Evolutionary conservation across 2,888 invertebrate species (phyloP), one percentile per base, ranked within the genome.

Genomic region (Trachelus stipa): DNA sequence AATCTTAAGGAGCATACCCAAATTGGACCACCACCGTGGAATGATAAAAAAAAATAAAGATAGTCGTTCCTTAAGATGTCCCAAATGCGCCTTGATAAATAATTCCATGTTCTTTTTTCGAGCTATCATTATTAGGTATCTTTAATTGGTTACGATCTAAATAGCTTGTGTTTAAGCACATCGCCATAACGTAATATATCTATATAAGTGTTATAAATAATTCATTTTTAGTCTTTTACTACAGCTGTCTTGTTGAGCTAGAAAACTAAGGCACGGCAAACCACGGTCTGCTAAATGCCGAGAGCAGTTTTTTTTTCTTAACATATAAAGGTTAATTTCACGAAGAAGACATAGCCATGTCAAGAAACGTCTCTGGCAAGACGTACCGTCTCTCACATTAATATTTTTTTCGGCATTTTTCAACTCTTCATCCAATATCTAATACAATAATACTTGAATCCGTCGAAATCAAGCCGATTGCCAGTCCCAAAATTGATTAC

Each of bases 21-120:
- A 76, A 78, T 75, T 31, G 73, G 75, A 74, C 78, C 78, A 75
- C 76, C 75, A 78, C 78, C 78, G 34, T 68, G 73, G 75, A 75
- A 56, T 56, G 56, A 56, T 56, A 56, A 23, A 11, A 40, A 69
- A 69, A 12, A 23, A 31, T 33, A 71, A 31, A 33, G 71, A 33
- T 23, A 34, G 12, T 31, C 31, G 71, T 34, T 71, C 71, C 71
- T 71, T 71, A 71, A 71, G 33, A 34, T 71, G 31, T 71, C 71
- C 34, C 12, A 31, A 71, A 23, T 15, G 56, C 56, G 56, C 23
- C 9, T 34, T 71, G 31, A 71, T 34, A 71, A 34, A 71, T 71
- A 34, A 71, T 71, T 6, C 4, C 34, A 34, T 15, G 71, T 12
- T 71, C 33, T 34, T 12, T 31, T 71, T 71, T 15, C 12, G 33